Base-by-base conservation (phyloP, 2,888 invertebrate genomes). In the Hirtodrosophila alboralis region DNA sequence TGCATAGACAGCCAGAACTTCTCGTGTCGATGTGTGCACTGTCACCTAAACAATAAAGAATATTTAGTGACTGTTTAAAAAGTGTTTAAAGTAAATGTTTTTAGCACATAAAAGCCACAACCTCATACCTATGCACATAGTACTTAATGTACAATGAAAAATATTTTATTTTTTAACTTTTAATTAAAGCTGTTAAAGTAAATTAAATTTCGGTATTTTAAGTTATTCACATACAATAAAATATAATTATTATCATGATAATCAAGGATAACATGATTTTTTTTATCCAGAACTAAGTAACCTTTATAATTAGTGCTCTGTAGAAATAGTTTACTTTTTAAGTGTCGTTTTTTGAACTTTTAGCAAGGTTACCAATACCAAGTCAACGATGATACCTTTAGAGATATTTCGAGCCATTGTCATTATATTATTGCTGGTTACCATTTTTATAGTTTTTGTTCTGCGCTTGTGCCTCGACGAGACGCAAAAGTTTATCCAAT, bases 1-100 rank as follows among this genome's bases (percentile, higher is more conserved):
- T 12, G 93, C 92, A 90, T 97, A 97, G 9, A 93, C 92, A 13
- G 97, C 97, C 28, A 94, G 91, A 38, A 97, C 95, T 92, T 97
- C 97, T 61, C 95, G 91, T 1, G 94, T 93, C 9, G 93, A 92
- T 57, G 93, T 93, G 84, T 95, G 93, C 13, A 96, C 93, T 74
- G 93, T 93, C 12, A 96, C 92, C 95, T 95, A 7, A n/a, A 13
- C 4, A 3, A 21, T 23, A 16, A 27, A n/a, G n/a, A n/a, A n/a
- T n/a, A n/a, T n/a, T n/a, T n/a, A n/a, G n/a, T n/a, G n/a, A n/a
- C n/a, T n/a, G n/a, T n/a, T n/a, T n/a, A n/a, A n/a, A n/a, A n/a
- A n/a, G n/a, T n/a, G n/a, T n/a, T n/a, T n/a, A 3, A 4, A 12
- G 13, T 7, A 21, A 1, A 21, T 28, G 16, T 0, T 12, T 27